Evolutionary conservation across 2,888 invertebrate genomes (phyloP), one percentile per base, ranked within the genome.

Genomic region (Adelognathus sp.): DNA sequence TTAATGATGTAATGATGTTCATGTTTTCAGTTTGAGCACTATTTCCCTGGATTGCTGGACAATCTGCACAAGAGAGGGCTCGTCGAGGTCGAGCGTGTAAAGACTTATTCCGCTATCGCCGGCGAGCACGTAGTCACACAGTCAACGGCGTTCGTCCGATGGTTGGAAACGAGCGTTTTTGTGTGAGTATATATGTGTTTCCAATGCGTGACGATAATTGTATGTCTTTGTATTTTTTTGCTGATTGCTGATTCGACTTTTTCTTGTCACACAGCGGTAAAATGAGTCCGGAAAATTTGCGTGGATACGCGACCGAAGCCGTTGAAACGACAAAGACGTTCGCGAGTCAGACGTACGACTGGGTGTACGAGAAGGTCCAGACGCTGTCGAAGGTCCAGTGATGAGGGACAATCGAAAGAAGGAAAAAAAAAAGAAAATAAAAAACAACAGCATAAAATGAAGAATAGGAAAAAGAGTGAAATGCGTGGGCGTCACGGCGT

Each of bases 321-420:
- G 92, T 96, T 11, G 95, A 96, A 85, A 94, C 94, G 75, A 96
- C 96, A 14, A 94, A 94, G 84, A 92, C 92, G 82, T 94, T 94
- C 77, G 94, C 96, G 69, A 92, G 93, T 6, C 93, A 95, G 82
- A 96, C 95, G 86, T 95, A 95, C 88, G 94, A 94, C 87, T 96
- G 96, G 95, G 93, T 96, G 83, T 94, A 95, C 90, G 93, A 97
- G 92, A 96, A 98, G 93, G 95, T 96, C 39, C 95, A 96, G 90
- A 92, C 94, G 33, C 94, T 95, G 88, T 95, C 95, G 7, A 94
- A 95, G 92, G 94, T 95, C 91, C 94, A 95, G 88, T 95, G 94
- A 79, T 79, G 64, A 61, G 64, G 18, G n/a, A 21, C 21, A 24
- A 94, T 33, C 33, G 33, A 39, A 50, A 50, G 31, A 27, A 24